A percentile compares a stretch with the other conserved stretches of the same genome.
Evolutionary conservation across 2,113 vertebrate genomes (phyloP).

Genomic region (Rhea americana): DNA sequence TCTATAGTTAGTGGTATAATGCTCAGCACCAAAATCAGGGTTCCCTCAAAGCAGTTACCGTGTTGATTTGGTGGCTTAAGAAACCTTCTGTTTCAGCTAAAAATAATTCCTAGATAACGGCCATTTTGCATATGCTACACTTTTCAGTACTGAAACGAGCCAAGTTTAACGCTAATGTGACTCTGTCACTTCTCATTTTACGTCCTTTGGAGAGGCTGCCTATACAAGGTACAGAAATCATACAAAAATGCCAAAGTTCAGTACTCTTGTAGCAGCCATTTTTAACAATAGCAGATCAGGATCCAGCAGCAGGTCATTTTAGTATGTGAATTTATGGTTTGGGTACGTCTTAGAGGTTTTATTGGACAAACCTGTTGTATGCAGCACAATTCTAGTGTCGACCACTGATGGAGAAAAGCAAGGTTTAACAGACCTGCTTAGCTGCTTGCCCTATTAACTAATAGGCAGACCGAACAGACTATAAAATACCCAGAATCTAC

Average conservation of each 20-base stretch:
- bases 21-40: constrained; percentile 43
- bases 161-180: background rate
- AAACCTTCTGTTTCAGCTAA: constrained; percentile 60
- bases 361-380: rapidly evolving
- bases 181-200: rapidly evolving
- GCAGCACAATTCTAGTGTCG: background rate
- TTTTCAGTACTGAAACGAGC: constrained; percentile 28
- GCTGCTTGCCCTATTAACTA: background rate
- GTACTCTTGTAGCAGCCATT: background rate
- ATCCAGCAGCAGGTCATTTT: rapidly evolving
- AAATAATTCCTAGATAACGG: constrained; percentile 71
- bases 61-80: constrained; percentile 37
- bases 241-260: rapidly evolving
- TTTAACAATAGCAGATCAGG: background rate
- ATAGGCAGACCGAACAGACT: background rate
- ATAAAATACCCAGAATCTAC: background rate
- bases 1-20: constrained; percentile 38
- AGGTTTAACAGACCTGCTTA: background rate
- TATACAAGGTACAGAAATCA: background rate
- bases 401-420: no score
- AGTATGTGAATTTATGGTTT: background rate
- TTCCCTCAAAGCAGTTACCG: constrained; percentile 34
- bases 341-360: background rate
- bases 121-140: background rate
- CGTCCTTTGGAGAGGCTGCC: background rate